Evolutionary conservation across 1,140 invertebrate genomes (phyloP), one percentile per base, ranked within the genome.

Genomic region (Lanistes nyassanus): DNA sequence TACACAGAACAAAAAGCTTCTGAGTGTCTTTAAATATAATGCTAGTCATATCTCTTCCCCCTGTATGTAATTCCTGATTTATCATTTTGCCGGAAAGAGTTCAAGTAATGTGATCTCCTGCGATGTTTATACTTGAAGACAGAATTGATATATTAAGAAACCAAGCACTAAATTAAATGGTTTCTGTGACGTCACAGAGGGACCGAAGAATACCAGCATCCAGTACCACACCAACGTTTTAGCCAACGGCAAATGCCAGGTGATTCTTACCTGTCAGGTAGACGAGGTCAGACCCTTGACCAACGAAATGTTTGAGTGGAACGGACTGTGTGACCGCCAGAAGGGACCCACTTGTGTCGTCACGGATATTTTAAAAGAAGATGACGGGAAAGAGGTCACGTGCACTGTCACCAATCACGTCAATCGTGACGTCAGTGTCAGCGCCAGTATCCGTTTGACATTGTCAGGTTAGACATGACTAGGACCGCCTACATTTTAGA

Each of bases 331-430:
- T 60, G n/a, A 60, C 13, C 13, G 56, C 29, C 56, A 60, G 56
- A 9, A n/a, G 29, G 56, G 56, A 11, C n/a, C 29, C 56, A 60
- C 11, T 11, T 60, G 56, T 31, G n/a, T 26, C n/a, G n/a, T 60
- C 56, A 60, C 56, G 9, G 29, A 1, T 1, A 23, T 11, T 23
- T 11, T 11, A 4, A 23, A 26, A 60, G 5, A 26, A 23, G 56
- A 60, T 60, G 56, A 60, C 9, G 29, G 56, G 56, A 60, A 60
- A 31, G 56, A 60, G 23, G 56, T 60, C 11, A 60, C 56, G 56
- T 60, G 56, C 1, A 60, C 56, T 60, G 56, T 60, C 56, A 60
- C 56, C 29, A 60, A 60, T 31, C n/a, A 26, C 9, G n/a, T 26
- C 56, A 60, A 60, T 6, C 23, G n/a, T 23, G 29, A 23, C 11